Evolutionary conservation across 2,113 vertebrate genomes (phyloP).

Genomic region (Psittacus erithacus): DNA sequence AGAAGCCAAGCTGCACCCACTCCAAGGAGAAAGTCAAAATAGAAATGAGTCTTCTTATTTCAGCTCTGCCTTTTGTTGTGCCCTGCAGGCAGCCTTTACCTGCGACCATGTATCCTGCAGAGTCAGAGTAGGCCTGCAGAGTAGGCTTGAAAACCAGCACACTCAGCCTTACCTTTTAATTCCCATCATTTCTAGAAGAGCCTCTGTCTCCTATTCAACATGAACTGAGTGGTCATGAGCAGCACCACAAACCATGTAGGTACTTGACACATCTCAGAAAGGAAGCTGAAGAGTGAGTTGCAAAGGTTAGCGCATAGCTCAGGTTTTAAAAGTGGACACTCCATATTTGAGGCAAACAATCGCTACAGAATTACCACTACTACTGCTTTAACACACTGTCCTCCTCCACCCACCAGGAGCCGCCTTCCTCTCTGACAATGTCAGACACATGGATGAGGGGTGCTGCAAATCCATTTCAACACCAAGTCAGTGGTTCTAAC

Average conservation of each 20-base stretch:
- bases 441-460: not conserved
- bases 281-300: not conserved
- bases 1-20: not conserved
- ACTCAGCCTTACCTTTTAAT: not conserved
- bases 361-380: not conserved
- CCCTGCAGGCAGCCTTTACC: not conserved
- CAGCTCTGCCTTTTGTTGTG: constrained; percentile 12
- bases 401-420: not conserved
- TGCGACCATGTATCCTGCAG: not conserved
- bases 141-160: not conserved
- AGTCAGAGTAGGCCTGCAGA: not conserved
- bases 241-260: not conserved
- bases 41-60: constrained; percentile 15
- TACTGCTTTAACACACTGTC: not conserved
- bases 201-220: not conserved
- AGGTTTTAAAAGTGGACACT: not conserved
- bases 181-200: not conserved
- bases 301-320: not conserved
- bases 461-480: not conserved
- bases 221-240: not conserved
- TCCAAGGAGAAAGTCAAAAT: constrained; percentile 33
- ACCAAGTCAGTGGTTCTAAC: not conserved
- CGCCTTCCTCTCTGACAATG: not conserved
- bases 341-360: not conserved
- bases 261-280: not conserved